Evolutionary conservation across 2,113 vertebrate genomes (phyloP).

Genomic region (Urocynchramus pylzowi): DNA sequence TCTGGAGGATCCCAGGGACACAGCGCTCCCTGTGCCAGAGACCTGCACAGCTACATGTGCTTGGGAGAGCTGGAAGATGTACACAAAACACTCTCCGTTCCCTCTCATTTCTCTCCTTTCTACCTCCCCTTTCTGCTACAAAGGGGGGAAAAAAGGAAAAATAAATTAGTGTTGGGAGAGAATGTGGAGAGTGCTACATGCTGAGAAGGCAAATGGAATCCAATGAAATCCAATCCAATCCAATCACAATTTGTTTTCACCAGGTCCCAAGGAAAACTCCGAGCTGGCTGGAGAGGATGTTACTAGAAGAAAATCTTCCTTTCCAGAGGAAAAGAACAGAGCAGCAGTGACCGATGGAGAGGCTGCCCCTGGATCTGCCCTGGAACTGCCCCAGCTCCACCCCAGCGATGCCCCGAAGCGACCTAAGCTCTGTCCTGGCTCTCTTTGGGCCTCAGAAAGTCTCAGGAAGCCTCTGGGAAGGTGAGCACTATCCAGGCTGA

Average conservation of each 20-base stretch:
- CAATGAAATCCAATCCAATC: background rate
- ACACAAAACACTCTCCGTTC: background rate
- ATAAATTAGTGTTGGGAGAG: background rate
- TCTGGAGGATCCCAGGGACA: fast-evolving
- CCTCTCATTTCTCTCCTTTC: background rate
- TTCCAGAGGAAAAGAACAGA: background rate
- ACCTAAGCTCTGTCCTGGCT: background rate
- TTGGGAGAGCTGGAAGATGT: background rate
- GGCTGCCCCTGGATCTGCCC: background rate
- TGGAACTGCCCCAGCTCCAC: too few relatives aligned
- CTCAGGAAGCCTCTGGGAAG: background rate
- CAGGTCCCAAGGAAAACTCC: background rate
- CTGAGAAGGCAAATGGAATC: background rate
- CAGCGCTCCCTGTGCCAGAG: fast-evolving
- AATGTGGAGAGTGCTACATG: background rate
- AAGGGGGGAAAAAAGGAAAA: background rate
- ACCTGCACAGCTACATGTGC: fast-evolving
- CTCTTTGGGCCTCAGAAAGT: background rate
- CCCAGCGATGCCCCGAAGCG: fast-evolving
- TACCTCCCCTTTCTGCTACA: background rate
- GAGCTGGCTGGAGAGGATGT: background rate
- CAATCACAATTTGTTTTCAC: background rate
- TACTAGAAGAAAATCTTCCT: background rate
- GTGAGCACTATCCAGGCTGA: background rate
- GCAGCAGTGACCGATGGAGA: background rate